Conservation (phyloP, 2,797 vertebrate genomes). For the Natrix natrix region DNA sequence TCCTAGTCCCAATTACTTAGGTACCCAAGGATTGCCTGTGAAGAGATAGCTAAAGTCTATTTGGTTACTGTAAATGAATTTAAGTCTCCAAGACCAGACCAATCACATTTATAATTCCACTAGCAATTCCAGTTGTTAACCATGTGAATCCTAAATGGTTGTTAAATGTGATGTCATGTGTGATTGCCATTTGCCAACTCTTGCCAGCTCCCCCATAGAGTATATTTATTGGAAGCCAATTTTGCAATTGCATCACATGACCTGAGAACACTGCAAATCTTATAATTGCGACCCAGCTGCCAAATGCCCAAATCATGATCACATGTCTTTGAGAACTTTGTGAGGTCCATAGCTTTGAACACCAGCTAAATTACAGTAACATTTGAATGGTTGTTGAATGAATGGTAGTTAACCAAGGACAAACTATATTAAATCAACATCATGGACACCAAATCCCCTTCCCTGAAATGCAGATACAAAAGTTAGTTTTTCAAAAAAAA, state of each 20-base stretch:
- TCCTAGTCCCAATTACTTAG: neutral
- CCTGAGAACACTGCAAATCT: neutral
- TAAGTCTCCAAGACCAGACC: neutral
- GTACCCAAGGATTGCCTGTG: neutral
- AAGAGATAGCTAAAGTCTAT: neutral
- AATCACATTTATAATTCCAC: neutral
- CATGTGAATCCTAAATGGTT: neutral
- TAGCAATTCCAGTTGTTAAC: neutral
- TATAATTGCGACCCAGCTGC: neutral
- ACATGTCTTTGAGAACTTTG: neutral
- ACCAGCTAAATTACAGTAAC: neutral
- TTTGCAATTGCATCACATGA: neutral
- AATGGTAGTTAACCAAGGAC: neutral
- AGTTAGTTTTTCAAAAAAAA: neutral
- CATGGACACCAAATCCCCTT: neutral
- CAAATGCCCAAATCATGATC: neutral
- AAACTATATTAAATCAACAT: neutral
- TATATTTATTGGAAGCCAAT: neutral
- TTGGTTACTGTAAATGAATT: neutral
- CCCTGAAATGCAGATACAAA: neutral
- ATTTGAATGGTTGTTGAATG: neutral
- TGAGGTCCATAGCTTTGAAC: neutral
- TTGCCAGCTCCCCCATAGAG: neutral
- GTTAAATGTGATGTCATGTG: neutral
- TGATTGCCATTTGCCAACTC: neutral